Evolutionary conservation across 2,113 vertebrate genomes (phyloP), one percentile per base, ranked within the genome.

Genomic region (Aegotheles bennettii): DNA sequence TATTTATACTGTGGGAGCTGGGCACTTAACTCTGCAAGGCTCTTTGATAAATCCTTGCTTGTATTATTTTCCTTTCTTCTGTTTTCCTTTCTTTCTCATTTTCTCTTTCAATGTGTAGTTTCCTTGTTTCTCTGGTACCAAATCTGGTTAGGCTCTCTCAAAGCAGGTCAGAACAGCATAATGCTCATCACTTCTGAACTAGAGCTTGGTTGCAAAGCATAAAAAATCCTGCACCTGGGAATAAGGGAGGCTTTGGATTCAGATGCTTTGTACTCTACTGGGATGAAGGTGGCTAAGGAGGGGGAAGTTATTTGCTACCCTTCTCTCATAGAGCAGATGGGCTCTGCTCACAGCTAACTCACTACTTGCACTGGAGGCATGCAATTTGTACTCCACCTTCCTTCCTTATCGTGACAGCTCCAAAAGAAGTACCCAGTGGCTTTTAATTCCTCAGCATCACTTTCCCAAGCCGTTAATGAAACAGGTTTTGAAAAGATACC

Each of bases 381-480:
- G 16, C 13, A 42, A 33, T 74, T 73, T 43, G 14, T 90, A 17
- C 21, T 47, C 40, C 36, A 43, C 43, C 31, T 73, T 82, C 36
- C 74, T 57, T 59, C 47, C 17, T 64, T n/a, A n/a, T n/a, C 50
- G 1, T 7, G 4, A 12, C 13, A 51, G 53, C 35, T 51, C 23
- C 11, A 20, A 51, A 31, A 86, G 36, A 77, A 89, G 91, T 38
- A 45, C 51, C 35, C 28, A 48, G 60, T 68, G 68, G 42, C 36
- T 96, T 92, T 35, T 20, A 65, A 73, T 59, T 92, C 65, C 60
- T 82, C 50, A 35, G 26, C 60, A 23, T 67, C 88, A 51, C 90
- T 91, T 96, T 81, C 88, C n/a, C 25, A 70, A 91, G 56, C 71
- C 91, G 81, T 82, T 96, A 96, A 97, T 87, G 92, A 96, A 95